Conservation (phyloP, 2,113 vertebrate species). For the Phocoena sinus region DNA sequence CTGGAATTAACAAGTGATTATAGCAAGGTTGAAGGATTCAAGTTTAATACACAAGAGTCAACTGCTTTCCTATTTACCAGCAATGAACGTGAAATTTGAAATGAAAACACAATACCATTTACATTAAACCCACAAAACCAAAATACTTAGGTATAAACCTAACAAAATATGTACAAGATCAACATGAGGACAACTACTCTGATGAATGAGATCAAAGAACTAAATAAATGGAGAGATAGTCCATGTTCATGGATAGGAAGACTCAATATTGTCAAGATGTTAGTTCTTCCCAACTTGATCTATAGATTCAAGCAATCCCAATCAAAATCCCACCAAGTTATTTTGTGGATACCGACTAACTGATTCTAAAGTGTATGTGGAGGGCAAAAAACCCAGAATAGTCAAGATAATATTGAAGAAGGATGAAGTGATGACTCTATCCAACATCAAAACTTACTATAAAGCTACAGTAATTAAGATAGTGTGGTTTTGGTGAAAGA, state of each 20-base stretch:
- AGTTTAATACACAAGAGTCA: not conserved
- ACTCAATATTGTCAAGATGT: not conserved
- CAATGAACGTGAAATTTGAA: not conserved
- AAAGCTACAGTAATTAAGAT: not conserved
- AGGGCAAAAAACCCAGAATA: not conserved
- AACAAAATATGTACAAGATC: not conserved
- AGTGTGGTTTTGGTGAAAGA: not conserved
- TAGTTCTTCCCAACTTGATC: not conserved
- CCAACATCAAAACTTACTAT: not conserved
- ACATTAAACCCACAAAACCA: not conserved
- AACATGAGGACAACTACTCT: not conserved
- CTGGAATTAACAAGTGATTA: not conserved
- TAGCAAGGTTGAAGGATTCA: not conserved
- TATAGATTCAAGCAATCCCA: not conserved
- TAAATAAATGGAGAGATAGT: not conserved
- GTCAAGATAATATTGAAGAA: not conserved
- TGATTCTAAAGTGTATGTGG: not conserved
- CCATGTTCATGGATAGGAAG: not conserved
- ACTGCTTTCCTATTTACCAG: not conserved
- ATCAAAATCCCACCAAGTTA: not conserved
- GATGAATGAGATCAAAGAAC: not conserved
- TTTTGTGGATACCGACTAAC: not conserved
- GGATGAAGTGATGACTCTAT: not conserved
- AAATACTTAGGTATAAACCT: not conserved
- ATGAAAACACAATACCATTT: not conserved